Base-by-base conservation (phyloP, 2,888 invertebrate genomes). In the Cerastoderma edule region DNA sequence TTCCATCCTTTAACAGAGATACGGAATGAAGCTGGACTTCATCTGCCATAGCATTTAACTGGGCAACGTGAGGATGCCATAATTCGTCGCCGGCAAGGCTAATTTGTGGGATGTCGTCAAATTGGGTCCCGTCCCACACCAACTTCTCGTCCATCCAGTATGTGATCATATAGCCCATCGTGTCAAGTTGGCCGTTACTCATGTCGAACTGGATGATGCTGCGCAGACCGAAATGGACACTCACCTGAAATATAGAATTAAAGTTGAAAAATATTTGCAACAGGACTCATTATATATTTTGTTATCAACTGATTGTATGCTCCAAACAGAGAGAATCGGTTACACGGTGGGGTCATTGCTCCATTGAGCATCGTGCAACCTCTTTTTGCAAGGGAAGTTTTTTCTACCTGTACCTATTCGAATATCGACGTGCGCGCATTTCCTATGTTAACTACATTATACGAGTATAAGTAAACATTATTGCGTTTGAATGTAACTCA, bases 191-290 rank as follows among this genome's bases (percentile, higher is more conserved):
- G 19, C 48, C 65, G 22, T 65, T 65, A 8, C 28, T 30, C 65
- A 65, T 65, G 48, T 65, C 65, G 32, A 65, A 65, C 6, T 46
- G 19, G 10, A 65, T 32, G 8, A 65, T 48, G 28, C 19, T 46
- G 19, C 22, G 19, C 1, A 65, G 2, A 1, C 28, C 24, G 1
- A 65, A 32, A 30, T 19, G 27, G n/a, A 65, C 32, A 10, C 22
- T 22, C 13, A 65, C 65, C 65, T 65, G 48, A 46, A 65, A 65
- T 60, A 35, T 10, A 60, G 5, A 1, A 2, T 16, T 46, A 16
- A 19, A 19, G 16, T n/a, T 19, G 16, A 46, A 46, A 10, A 39
- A 39, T 16, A 16, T 39, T 39, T 39, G n/a, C n/a, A n/a, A n/a
- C n/a, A n/a, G n/a, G n/a, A n/a, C n/a, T n/a, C n/a, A n/a, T n/a